Evolutionary conservation across 2,888 invertebrate genomes (phyloP), one percentile per base, ranked within the genome.

Genomic region (Anagyrus pseudococci): DNA sequence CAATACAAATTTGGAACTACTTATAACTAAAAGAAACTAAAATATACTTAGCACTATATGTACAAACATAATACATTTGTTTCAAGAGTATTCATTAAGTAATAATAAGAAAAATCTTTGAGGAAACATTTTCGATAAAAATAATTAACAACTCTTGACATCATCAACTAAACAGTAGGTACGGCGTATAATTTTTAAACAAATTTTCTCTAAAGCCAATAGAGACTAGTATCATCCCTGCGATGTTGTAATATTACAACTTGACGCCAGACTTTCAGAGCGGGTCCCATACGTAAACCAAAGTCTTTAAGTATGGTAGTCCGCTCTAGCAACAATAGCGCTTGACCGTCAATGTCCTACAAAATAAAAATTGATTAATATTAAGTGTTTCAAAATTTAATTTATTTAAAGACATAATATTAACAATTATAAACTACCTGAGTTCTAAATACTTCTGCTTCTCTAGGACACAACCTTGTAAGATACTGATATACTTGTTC

Each of bases 311-410:
- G 85, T 23, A 97, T 92, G 77, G 96, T 96, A 41, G 88, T 86
- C 68, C 96, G 85, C 72, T 90, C 89, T 79, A 97, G 88, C 72
- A 97, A 85, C 64, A 95, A 83, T 58, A 97, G 81, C 0, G 94
- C 92, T 73, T 89, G 88, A 0, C 97, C 97, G 83, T 97, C 97
- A 67, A 97, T 94, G 77, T 96, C 93, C 92, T 94, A 46, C n/a
- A 26, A 57, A 58, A 57, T 1, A 49, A 60, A 25, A 26, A 10
- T 46, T 1, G 25, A 19, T 13, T 43, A 26, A 41, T 25, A 46
- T 26, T 44, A 58, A 29, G n/a, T n/a, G 23, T 41, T 15, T 54
- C 25, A 50, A 20, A n/a, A 43, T 44, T 13, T 22, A 29, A 17
- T 33, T 49, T 13, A 20, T 23, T 25, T 23, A n/a, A 20, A 61